These are phyloP conservation scores for Gryon sp. DNA, from an alignment of 1,140 invertebrate species.

Conservation along the genomic window DNA sequence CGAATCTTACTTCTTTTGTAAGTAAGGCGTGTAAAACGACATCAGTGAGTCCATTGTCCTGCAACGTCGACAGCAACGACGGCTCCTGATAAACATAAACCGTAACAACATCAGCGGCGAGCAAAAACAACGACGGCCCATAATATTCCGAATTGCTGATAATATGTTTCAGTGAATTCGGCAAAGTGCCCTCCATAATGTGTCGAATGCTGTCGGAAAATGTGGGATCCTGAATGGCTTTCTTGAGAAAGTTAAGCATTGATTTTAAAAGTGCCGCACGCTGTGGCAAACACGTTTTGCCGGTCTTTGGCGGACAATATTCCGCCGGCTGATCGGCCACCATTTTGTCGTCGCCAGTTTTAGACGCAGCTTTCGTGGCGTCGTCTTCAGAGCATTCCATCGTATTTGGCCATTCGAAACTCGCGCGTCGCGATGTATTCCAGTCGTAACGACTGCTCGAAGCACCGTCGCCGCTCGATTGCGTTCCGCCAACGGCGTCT, in stretches of 20 bases:
- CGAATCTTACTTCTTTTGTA: conserved; percentile 89
- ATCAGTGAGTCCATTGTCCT: conserved; percentile 94
- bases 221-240: conserved; percentile 89
- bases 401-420: conserved; percentile 71
- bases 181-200: conserved; percentile 94
- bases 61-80: conserved; percentile 89
- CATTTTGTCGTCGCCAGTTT: conserved; percentile 68
- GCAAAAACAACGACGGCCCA: conserved; percentile 91
- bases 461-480: conserved; percentile 55
- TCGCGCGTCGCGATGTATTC: conserved; percentile 52
- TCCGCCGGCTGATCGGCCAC: conserved; percentile 61
- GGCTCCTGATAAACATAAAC: conserved; percentile 97
- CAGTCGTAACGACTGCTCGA: conserved; percentile 66
- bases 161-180: conserved; percentile 91
- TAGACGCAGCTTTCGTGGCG: conserved; percentile 62
- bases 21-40: conserved; percentile 92
- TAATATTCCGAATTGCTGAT: conserved; percentile 97
- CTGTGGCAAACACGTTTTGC: conserved; percentile 88
- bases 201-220: conserved; percentile 93
- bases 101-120: conserved; percentile 95
- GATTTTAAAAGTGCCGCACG: conserved; percentile 92
- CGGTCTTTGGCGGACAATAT: conserved; percentile 68
- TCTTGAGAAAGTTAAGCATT: conserved; percentile 94
- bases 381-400: conserved; percentile 78
- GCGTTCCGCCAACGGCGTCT: conserved; percentile 62